Evolutionary conservation across 2,113 vertebrate genomes (phyloP), one percentile per base, ranked within the genome.

Genomic region (Nymphicus hollandicus): DNA sequence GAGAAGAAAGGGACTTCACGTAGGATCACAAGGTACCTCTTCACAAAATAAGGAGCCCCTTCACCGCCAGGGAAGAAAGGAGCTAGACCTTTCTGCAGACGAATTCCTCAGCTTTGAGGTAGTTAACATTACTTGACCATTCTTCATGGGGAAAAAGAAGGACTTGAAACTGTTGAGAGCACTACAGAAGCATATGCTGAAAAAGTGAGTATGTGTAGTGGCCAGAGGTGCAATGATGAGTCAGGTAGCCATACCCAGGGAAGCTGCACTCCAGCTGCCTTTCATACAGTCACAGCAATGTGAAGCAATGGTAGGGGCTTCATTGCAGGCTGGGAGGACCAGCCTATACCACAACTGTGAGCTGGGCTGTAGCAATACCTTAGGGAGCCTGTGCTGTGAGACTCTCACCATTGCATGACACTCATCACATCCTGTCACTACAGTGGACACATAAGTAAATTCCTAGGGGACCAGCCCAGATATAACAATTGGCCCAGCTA

Each of bases 401-500:
- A 28, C 39, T 31, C 7, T 31, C 39, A 19, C 22, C 10, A 4
- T 18, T 0, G 1, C 55, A 29, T 3, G 5, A 28, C 13, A 7
- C n/a, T 39, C 43, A 44, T 35, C 23, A 39, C 20, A n/a, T 52
- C 43, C 53, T 37, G 2, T 61, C 41, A 22, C 49, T 82, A 53
- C 20, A 58, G 18, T 29, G 43, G 53, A 70, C 10, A 28, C 12
- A 6, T 7, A 46, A 77, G 33, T 37, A 68, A 78, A 73, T 68
- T 63, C 47, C 61, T 60, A 49, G 43, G n/a, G 25, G 18, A 68
- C 35, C 28, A 35, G 63, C 46, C 29, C 52, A 44, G 53, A 14
- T 74, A 37, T 13, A 53, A 25, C 0, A 4, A 39, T 15, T 20
- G 23, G 22, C 20, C 47, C 41, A 64, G 28, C 33, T 52, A 13